phyloP scores from a whole-genome alignment of 2,113 vertebrate genomes.

The Oxygymnocypris stewartii region DNA sequence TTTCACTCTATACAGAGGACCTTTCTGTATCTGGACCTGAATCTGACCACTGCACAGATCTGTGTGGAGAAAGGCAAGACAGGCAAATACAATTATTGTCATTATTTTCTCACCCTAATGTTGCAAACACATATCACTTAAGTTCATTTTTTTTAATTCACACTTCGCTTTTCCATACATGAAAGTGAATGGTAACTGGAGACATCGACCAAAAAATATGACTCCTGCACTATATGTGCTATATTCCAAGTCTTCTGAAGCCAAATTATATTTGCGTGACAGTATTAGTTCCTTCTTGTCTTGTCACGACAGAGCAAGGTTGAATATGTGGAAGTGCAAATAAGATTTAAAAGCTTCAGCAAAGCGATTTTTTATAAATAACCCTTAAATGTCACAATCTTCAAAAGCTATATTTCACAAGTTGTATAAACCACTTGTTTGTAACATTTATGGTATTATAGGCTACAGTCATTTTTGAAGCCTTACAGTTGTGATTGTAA shows the following conservation, averaged over 20 bases:
- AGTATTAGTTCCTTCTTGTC: neutral
- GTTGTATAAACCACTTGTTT: neutral
- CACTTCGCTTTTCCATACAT: neutral
- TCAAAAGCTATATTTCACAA: neutral
- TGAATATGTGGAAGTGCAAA: neutral
- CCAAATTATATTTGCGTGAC: neutral
- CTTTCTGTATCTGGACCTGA: slow-evolving; percentile 69
- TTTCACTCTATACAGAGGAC: slow-evolving; percentile 77
- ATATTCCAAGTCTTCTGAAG: neutral
- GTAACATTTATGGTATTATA: neutral
- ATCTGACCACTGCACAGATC: slow-evolving; percentile 43
- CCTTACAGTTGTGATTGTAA: neutral
- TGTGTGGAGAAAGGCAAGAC: slow-evolving; percentile 24
- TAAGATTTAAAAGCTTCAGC: neutral
- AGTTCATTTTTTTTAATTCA: neutral
- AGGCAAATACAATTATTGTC: neutral
- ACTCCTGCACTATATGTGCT: neutral
- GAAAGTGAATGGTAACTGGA: neutral
- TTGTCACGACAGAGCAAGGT: neutral
- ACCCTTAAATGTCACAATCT: neutral
- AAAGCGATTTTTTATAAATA: neutral
- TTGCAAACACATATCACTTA: neutral
- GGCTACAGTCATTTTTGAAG: neutral
- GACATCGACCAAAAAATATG: neutral
- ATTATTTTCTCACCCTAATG: neutral